These are phyloP conservation scores for Conistra vaccinii DNA, from an alignment of 2,888 invertebrate species.

Conservation along the genomic window DNA sequence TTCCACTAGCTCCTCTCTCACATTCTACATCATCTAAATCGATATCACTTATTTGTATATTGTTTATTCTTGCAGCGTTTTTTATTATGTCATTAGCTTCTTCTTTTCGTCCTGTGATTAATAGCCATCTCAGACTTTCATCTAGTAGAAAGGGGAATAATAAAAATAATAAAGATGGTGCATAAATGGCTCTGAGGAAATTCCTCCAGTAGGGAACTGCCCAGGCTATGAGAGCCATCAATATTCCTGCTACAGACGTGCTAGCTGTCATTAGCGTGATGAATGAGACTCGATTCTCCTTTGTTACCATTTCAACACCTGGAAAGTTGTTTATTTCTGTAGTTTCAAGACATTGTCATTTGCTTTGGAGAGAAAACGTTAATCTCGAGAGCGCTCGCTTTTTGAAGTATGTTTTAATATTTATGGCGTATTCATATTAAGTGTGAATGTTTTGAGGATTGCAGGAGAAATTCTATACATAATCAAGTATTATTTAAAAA, in stretches of 20 bases:
- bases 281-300: conserved; percentile 69
- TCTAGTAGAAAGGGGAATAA: conserved; percentile 92
- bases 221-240: conserved; percentile 92
- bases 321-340: conserved; percentile 57
- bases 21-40: conserved; percentile 50
- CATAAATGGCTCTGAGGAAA: conserved; percentile 91
- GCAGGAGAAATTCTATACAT: background rate
- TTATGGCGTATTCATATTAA: conserved; percentile 17
- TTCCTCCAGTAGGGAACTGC: conserved; percentile 92
- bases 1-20: background rate
- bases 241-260: conserved; percentile 88
- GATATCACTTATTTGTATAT: conserved; percentile 63
- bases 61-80: conserved; percentile 87
- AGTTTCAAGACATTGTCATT: conserved; percentile 38
- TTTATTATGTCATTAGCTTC: conserved; percentile 90
- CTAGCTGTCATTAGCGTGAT: conserved; percentile 89
- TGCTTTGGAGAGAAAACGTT: conserved; percentile 29
- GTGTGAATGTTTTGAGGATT: background rate
- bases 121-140: conserved; percentile 93
- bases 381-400: conserved; percentile 28
- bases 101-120: conserved; percentile 91
- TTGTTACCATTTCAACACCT: conserved; percentile 74
- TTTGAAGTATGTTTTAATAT: conserved; percentile 31
- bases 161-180: conserved; percentile 89
- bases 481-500: background rate